Base-by-base conservation (phyloP, 2,113 vertebrate species). In the Ascaphus truei region DNA sequence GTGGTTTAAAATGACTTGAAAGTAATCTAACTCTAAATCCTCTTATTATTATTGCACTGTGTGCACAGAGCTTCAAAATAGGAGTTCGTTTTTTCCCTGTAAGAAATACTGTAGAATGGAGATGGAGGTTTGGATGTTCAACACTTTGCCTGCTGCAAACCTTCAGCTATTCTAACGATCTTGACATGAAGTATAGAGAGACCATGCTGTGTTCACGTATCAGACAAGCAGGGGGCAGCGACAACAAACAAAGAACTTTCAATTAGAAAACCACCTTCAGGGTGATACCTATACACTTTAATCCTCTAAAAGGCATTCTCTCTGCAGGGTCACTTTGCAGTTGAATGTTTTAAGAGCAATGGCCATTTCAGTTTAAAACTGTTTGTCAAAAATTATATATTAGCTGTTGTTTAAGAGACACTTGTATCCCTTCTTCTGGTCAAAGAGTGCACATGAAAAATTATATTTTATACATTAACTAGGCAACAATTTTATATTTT, bases 1-100 rank as follows among this genome's bases (percentile, higher is more conserved):
- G 51, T 68, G 71, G 63, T 67, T 68, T 75, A 77, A 36, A 30
- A 60, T 34, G 33, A 72, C 74, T 74, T 56, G 48, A 52, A 77
- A 72, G 71, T 78, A 71, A 73, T 80, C 80, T 63, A 72, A 61
- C 69, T 62, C 62, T 66, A 73, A 75, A 75, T 80, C 76, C 69
- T 74, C 48, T 78, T 85, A 73, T 79, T 75, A 69, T 77, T 61
- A 69, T 77, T 61, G 75, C 75, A 52, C 66, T 69, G 59, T 72
- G 73, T 81, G 71, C 74, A 55, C 52, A 61, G 57, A 76, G 73
- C 61, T 72, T 69, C 57, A 12, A 51, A 27, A 64, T n/a, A 72
- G 30, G 53, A 12, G 6, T 1, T 23, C 53, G 52, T 33, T 34
- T 18, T 20, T 20, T 51, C 20, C 62, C 33, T 58, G 43, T 30